Evolutionary conservation across 2,797 vertebrate species (phyloP).

Genomic region (Darevskia mixta): DNA sequence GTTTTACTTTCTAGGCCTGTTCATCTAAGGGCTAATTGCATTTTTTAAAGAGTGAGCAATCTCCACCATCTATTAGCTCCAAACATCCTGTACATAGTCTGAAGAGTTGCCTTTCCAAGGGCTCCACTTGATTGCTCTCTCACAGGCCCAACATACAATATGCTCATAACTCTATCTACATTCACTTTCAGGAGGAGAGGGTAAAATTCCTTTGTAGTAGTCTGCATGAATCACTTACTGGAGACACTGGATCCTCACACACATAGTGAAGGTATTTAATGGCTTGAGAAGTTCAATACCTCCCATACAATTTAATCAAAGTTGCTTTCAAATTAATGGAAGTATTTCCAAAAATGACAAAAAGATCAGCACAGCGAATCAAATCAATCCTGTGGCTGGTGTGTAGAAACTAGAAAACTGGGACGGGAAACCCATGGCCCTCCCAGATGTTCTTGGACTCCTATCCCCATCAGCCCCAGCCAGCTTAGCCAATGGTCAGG

Average conservation of each 20-base stretch:
- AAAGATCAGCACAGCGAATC: too few relatives aligned
- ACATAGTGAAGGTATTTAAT: not conserved
- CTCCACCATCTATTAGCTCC: not conserved
- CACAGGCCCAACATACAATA: not conserved
- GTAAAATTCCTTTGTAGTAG: not conserved
- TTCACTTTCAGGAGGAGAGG: not conserved
- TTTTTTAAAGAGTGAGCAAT: not conserved
- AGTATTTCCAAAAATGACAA: not conserved
- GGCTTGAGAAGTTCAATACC: not conserved
- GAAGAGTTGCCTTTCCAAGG: not conserved
- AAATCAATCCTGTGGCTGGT: too few relatives aligned
- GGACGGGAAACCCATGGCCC: too few relatives aligned
- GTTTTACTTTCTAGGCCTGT: not conserved
- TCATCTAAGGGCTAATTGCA: conserved; percentile 7
- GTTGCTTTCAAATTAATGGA: not conserved
- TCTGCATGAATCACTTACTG: not conserved
- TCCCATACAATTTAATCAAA: not conserved
- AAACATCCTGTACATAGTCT: not conserved
- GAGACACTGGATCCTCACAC: not conserved
- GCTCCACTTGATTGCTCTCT: not conserved
- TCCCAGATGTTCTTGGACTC: too few relatives aligned
- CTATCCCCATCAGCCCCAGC: too few relatives aligned
- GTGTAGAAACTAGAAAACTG: too few relatives aligned
- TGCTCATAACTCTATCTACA: not conserved
- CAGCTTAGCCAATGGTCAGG: too few relatives aligned